Percentiles rank a stretch among this genome's conserved stretches.
These are phyloP conservation scores for Coracias cyanogaster DNA, from an alignment of 2,797 vertebrate genomes.

Conservation along the genomic window DNA sequence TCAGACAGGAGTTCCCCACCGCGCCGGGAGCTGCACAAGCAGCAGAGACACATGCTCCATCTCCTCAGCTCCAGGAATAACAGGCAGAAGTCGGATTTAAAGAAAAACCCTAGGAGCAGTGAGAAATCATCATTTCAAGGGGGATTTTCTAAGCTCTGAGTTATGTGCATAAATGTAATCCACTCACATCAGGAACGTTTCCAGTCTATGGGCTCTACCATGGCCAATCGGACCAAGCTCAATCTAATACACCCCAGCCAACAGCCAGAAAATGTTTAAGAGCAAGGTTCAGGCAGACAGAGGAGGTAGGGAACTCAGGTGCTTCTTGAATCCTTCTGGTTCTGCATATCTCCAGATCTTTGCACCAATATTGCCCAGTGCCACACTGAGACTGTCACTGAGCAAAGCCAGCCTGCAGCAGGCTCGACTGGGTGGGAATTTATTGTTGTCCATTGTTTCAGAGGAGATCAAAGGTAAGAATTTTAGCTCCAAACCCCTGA, in stretches of 20 bases:
- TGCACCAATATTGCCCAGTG: not conserved
- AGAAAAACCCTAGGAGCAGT: not conserved
- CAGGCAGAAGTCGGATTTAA: not conserved
- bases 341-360: not conserved
- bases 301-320: not conserved
- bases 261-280: not conserved
- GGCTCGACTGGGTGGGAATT: not conserved
- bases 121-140: slow-evolving; percentile 10
- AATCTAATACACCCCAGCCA: not conserved
- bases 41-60: accelerated
- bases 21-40: not conserved
- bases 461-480: not conserved
- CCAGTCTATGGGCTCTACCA: not conserved
- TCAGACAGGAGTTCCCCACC: accelerated
- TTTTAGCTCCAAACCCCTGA: not conserved
- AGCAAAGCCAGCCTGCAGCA: not conserved
- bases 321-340: not conserved
- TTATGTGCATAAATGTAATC: not conserved
- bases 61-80: not conserved
- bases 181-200: not conserved
- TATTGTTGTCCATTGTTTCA: not conserved
- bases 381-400: not conserved
- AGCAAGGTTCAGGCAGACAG: not conserved
- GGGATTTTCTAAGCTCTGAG: not conserved
- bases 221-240: not conserved